A percentile compares a stretch with the other conserved stretches of the same genome.
Evolutionary conservation across 2,113 vertebrate species (phyloP).

Genomic region (Calidris pygmaea): DNA sequence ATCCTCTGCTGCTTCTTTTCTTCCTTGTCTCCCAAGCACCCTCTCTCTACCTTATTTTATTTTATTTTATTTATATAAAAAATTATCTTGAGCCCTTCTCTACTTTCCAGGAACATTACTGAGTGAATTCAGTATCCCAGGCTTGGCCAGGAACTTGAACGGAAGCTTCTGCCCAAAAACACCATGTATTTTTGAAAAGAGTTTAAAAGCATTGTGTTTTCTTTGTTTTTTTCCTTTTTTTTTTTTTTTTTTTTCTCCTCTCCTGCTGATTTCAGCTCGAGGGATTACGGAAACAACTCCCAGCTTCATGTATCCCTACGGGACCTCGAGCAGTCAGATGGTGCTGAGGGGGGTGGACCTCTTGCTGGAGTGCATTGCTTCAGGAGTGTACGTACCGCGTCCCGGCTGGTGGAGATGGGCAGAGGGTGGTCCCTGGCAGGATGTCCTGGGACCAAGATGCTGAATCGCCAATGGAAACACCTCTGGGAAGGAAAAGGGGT

Average conservation of each 20-base stretch:
- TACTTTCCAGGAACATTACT: background rate
- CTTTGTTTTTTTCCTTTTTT: background rate
- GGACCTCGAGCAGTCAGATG: constrained; percentile 89
- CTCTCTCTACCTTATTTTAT: background rate
- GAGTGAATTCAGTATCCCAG: background rate
- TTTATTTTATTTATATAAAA: background rate
- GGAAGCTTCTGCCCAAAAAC: background rate
- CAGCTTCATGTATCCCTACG: constrained; percentile 89
- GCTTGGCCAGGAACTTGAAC: background rate
- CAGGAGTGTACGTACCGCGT: constrained; percentile 87
- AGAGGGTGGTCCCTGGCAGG: accelerated
- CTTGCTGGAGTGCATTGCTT: constrained; percentile 94
- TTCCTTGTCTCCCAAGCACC: background rate
- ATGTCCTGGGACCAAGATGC: too few relatives aligned
- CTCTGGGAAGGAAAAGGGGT: background rate
- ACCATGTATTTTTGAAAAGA: background rate
- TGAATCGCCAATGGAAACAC: background rate
- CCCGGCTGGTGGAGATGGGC: accelerated
- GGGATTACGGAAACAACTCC: constrained; percentile 86
- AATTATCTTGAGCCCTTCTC: background rate
- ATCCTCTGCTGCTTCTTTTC: background rate
- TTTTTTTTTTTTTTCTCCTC: background rate
- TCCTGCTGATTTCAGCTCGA: constrained; percentile 80
- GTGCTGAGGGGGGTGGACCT: constrained; percentile 91
- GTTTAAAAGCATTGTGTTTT: constrained; percentile 16